Percentiles rank a stretch among this genome's conserved stretches.
Evolutionary conservation across 2,888 invertebrate species (phyloP).

Genomic region (Psylliodes chrysocephalus): DNA sequence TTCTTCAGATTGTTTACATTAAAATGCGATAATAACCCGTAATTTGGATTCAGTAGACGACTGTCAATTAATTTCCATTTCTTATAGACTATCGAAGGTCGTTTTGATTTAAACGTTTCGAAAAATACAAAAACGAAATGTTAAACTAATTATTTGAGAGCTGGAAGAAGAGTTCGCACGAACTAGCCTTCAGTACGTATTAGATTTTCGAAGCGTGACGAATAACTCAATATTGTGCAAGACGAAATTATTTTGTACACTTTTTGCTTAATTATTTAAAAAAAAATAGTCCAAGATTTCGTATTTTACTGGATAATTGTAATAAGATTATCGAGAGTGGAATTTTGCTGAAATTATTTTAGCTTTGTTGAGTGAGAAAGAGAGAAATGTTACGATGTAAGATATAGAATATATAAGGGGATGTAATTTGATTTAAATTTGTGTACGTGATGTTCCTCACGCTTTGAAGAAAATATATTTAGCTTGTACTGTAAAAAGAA

Average conservation of each 20-base stretch:
- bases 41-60: neutral
- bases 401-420: no score
- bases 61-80: conserved; percentile 8
- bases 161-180: conserved; percentile 2
- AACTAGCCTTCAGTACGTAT: conserved; percentile 7
- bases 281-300: no score
- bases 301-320: no score
- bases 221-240: neutral
- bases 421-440: no score
- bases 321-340: no score
- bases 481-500: no score
- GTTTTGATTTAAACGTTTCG: conserved; percentile 1
- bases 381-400: no score
- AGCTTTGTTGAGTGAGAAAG: no score
- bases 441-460: no score
- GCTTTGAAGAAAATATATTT: no score
- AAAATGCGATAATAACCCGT: neutral
- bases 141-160: conserved; percentile 15
- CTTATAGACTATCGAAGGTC: conserved; percentile 1
- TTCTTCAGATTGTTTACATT: neutral
- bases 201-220: conserved; percentile 11
- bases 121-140: conserved; percentile 5
- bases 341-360: no score
- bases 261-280: neutral
- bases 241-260: neutral